phyloP scores from a whole-genome alignment of 2,113 vertebrate genomes.

The Ameiurus melas region DNA sequence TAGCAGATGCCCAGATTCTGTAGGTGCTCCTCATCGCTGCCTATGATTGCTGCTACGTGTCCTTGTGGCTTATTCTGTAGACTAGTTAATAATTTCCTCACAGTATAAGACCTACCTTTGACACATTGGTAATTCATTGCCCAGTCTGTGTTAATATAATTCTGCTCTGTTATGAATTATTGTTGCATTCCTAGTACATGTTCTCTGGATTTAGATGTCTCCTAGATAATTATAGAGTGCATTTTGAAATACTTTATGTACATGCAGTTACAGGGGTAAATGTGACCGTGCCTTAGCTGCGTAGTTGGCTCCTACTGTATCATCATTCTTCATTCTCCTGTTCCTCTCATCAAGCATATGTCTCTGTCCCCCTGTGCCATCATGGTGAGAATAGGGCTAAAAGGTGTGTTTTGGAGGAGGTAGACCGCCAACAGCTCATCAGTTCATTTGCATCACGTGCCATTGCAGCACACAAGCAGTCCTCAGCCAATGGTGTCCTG shows the following conservation, averaged over 20 bases:
- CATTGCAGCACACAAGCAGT: slow-evolving; percentile 80
- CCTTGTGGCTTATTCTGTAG: slow-evolving; percentile 2
- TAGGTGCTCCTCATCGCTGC: not conserved
- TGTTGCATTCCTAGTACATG: not conserved
- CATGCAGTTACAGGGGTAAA: not conserved
- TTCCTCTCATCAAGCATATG: slow-evolving; percentile 10
- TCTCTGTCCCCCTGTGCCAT: slow-evolving; percentile 33
- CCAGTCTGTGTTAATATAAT: not conserved
- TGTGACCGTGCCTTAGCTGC: not conserved
- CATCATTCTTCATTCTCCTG: not conserved
- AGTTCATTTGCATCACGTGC: slow-evolving; percentile 84
- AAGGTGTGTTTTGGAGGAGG: slow-evolving; percentile 86
- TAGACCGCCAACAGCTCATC: slow-evolving; percentile 81
- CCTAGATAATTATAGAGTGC: not conserved
- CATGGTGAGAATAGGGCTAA: slow-evolving; percentile 77
- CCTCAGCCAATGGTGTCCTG: slow-evolving; percentile 78
- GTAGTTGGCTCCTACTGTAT: slow-evolving; percentile 31
- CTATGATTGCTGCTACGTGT: not conserved
- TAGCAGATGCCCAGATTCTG: not conserved
- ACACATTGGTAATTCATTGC: not conserved
- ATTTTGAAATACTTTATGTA: not conserved
- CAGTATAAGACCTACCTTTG: not conserved
- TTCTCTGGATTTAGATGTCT: not conserved
- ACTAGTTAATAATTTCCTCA: not conserved
- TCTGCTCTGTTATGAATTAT: not conserved